Evolutionary conservation across 2,113 vertebrate species (phyloP).

Genomic region (Salvator merianae): DNA sequence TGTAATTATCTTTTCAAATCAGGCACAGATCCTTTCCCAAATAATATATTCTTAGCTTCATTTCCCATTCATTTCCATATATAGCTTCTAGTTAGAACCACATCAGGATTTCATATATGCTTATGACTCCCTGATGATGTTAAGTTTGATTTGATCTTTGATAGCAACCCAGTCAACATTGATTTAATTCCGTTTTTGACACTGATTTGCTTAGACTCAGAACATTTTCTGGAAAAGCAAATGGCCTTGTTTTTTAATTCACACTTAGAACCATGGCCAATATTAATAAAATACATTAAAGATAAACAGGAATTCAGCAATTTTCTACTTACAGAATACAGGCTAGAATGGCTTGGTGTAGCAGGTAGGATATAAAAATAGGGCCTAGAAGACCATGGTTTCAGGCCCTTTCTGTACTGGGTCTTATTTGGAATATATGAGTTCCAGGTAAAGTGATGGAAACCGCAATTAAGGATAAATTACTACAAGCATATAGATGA

Average conservation of each 20-base stretch:
- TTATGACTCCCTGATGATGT: constrained; percentile 46
- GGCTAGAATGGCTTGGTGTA: too few relatives aligned
- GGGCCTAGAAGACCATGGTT: too few relatives aligned
- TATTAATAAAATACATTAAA: constrained; percentile 19
- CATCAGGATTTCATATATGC: constrained; percentile 22
- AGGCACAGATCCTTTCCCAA: constrained; percentile 48
- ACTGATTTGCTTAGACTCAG: constrained; percentile 52
- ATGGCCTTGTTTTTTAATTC: constrained; percentile 32
- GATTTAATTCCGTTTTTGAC: constrained; percentile 60
- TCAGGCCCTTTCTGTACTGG: too few relatives aligned
- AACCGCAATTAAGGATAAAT: too few relatives aligned
- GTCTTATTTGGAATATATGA: too few relatives aligned
- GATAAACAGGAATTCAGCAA: not conserved
- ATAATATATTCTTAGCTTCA: constrained; percentile 43
- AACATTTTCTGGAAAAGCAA: constrained; percentile 50
- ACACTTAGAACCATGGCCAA: constrained; percentile 45
- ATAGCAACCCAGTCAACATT: constrained; percentile 54
- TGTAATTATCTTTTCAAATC: constrained; percentile 70
- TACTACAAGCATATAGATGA: too few relatives aligned
- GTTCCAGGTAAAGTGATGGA: too few relatives aligned
- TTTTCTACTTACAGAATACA: not conserved
- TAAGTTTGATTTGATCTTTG: constrained; percentile 59
- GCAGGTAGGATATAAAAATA: too few relatives aligned
- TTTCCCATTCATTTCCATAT: constrained; percentile 56
- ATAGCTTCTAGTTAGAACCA: constrained; percentile 30